Conservation (phyloP, 2,888 invertebrate species). For the Steinernema carpocapsae region DNA sequence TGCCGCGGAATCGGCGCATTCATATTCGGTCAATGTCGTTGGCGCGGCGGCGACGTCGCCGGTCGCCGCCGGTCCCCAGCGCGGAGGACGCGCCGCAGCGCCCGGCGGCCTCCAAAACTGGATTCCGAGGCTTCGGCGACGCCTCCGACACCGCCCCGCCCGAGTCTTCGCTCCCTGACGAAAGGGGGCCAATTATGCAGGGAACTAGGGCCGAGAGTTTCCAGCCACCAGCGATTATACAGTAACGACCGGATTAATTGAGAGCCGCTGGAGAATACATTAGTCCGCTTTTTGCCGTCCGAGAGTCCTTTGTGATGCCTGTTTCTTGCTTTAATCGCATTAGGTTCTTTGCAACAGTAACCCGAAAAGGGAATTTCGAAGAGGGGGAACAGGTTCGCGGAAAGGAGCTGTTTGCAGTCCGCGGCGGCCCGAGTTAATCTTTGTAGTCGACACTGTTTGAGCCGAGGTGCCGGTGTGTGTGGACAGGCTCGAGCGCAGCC, state of each 20-base stretch:
- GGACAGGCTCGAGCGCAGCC: neutral
- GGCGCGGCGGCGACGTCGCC: conserved; percentile 12
- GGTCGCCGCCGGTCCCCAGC: neutral
- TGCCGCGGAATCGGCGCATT: conserved; percentile 35
- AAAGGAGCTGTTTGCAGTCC: neutral
- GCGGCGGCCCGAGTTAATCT: neutral
- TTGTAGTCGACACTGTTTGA: neutral
- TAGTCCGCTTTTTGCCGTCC: conserved; percentile 5
- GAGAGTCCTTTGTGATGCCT: too few species aligned
- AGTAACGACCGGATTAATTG: conserved; percentile 22
- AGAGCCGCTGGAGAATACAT: neutral
- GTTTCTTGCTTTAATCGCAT: conserved; percentile 13
- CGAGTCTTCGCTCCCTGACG: neutral
- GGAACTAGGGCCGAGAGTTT: neutral
- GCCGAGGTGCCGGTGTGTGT: neutral
- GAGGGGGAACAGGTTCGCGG: neutral
- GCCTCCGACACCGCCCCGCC: neutral
- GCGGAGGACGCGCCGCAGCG: neutral
- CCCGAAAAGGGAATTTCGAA: conserved; percentile 3
- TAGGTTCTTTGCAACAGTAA: conserved; percentile 26
- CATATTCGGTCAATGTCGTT: conserved; percentile 34
- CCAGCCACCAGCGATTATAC: conserved; percentile 19
- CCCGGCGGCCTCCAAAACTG: conserved; percentile 29
- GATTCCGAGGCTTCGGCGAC: conserved; percentile 4
- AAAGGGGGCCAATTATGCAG: conserved; percentile 23